These are phyloP conservation scores for Apogon hyalosoma DNA, from an alignment of 2,797 vertebrate species.

Conservation along the genomic window DNA sequence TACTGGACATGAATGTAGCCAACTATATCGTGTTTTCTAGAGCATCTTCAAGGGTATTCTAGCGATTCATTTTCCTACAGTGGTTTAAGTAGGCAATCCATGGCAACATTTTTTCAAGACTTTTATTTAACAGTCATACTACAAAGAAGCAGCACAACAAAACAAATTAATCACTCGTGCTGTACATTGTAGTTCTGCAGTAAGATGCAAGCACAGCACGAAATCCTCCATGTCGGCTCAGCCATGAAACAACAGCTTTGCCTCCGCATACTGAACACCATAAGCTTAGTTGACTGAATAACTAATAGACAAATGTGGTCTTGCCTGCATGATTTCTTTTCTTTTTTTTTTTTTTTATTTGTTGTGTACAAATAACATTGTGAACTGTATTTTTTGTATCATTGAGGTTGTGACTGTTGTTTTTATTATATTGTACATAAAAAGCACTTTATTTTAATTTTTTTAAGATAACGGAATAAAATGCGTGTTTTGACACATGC, in stretches of 20 bases:
- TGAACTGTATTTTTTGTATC: conserved; percentile 85
- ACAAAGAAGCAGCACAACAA: conserved; percentile 48
- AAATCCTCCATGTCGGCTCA: conserved; percentile 44
- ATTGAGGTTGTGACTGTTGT: conserved; percentile 85
- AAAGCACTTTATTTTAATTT: conserved; percentile 88
- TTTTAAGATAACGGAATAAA: conserved; percentile 84
- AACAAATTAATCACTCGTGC: conserved; percentile 59
- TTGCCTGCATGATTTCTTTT: conserved; percentile 81
- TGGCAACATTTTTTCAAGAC: conserved; percentile 36
- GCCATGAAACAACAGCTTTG: conserved; percentile 53
- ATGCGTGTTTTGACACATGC: conserved; percentile 76
- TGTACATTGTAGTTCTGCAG: conserved; percentile 51
- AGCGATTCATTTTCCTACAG: conserved; percentile 61
- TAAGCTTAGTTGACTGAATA: conserved; percentile 77
- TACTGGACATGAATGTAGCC: conserved; percentile 81
- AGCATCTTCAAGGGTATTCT: conserved; percentile 40
- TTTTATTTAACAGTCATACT: conserved; percentile 38
- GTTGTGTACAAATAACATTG: conserved; percentile 83
- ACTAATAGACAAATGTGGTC: conserved; percentile 82
- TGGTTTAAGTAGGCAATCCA: conserved; percentile 49
- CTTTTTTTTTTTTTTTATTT: conserved; percentile 49
- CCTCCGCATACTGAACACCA: conserved; percentile 60
- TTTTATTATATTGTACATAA: conserved; percentile 87
- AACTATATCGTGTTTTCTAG: conserved; percentile 53
- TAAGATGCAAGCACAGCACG: conserved; percentile 56